phyloP scores from a whole-genome alignment of 1,140 invertebrate species.

The Microplitis demolitor region DNA sequence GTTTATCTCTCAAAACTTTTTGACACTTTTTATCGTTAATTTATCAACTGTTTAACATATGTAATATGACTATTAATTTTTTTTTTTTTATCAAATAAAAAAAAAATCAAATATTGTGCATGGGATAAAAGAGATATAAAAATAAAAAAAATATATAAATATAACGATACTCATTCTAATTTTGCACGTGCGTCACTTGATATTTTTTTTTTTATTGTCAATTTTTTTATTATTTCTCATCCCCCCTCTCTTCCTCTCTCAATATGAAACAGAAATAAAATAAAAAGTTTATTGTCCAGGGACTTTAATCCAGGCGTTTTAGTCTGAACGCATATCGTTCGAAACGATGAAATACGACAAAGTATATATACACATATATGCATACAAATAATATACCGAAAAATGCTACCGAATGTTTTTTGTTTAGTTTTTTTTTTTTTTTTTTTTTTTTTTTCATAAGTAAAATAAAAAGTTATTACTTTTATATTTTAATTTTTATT shows the following conservation, averaged over 20 bases:
- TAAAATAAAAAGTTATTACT: background rate
- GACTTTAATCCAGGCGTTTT: slow-evolving; percentile 48
- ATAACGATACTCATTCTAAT: background rate
- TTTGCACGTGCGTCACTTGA: background rate
- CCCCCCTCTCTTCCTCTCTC: background rate
- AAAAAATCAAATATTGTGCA: too few species aligned
- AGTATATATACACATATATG: slow-evolving; percentile 4
- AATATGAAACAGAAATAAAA: slow-evolving; percentile 39
- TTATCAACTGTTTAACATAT: too few species aligned
- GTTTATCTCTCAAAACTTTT: slow-evolving; percentile 21
- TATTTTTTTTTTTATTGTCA: background rate
- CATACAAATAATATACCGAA: slow-evolving; percentile 18
- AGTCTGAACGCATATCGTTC: slow-evolving; percentile 35
- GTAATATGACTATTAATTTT: too few species aligned
- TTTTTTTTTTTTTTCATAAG: background rate
- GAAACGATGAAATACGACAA: slow-evolving; percentile 44
- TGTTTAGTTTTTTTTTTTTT: background rate
- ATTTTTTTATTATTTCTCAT: background rate
- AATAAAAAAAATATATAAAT: background rate
- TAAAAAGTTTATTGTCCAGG: slow-evolving; percentile 48
- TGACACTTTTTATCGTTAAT: background rate
- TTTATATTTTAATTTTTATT: background rate
- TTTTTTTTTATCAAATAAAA: background rate
- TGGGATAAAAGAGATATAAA: background rate
- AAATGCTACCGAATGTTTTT: slow-evolving; percentile 13